Evolutionary conservation across 2,113 vertebrate species (phyloP), one percentile per base, ranked within the genome.

Genomic region (Bubo scandiacus): DNA sequence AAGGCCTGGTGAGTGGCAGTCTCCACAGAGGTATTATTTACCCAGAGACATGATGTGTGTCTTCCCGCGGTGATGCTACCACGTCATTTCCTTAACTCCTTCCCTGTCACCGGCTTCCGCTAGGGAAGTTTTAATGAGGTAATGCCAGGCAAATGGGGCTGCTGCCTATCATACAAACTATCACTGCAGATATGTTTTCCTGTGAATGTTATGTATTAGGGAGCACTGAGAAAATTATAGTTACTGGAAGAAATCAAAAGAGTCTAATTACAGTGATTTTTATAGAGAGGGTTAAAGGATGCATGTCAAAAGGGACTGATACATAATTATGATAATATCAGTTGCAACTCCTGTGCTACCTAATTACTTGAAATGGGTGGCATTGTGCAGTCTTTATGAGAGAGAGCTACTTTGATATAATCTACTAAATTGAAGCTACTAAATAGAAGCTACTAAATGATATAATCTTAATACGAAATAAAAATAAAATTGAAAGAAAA

Each of bases 241-340:
- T 94, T 77, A 74, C 52, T 90, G 75, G 65, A 72, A 81, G 61
- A 85, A 92, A 88, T 65, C 45, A 91, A 86, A 61, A 93, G 54
- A 82, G 79, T 72, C 66, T 95, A 96, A 96, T 94, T 91, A 90
- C 81, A 93, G 62, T 82, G 84, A 90, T 92, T 92, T 94, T 87
- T 80, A 80, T 13, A 65, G n/a, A 88, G 62, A 59, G 12, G 79
- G 42, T 91, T 94, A 95, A 89, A 86, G 73, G 77, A 91, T 94
- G 65, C 70, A 25, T 52, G 86, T 89, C 81, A 91, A 74, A 96
- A 92, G 57, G 63, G 61, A 61, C 61, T 30, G 70, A 81, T 89
- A 72, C 52, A 65, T 92, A 95, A 94, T 96, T 92, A 94, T 32
- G 68, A 57, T 84, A 89, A 91, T 78, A 91, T 67, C 70, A 57